Evolutionary conservation across 2,888 invertebrate genomes (phyloP).

Genomic region (Willowsia nigromaculata): DNA sequence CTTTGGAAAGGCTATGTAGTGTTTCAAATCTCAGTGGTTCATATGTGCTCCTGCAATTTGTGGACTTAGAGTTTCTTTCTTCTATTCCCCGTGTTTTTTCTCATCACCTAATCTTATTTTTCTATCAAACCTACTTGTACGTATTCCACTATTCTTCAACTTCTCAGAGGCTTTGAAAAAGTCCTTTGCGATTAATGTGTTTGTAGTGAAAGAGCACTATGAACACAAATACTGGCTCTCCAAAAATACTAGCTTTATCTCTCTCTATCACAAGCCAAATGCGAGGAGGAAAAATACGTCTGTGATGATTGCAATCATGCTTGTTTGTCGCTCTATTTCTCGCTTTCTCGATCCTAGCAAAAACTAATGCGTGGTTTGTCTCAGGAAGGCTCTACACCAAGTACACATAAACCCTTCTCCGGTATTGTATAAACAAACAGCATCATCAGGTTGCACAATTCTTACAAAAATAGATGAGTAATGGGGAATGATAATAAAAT

Average conservation of each 20-base stretch:
- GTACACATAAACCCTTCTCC: neutral
- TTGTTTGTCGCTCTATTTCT: too few species aligned
- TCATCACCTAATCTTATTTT: neutral
- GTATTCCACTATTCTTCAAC: neutral
- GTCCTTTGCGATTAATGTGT: neutral
- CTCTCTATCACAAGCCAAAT: too few species aligned
- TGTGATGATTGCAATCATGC: too few species aligned
- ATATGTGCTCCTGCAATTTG: neutral
- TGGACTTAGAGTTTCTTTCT: neutral
- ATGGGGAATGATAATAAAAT: too few species aligned
- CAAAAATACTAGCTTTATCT: neutral
- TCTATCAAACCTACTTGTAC: neutral
- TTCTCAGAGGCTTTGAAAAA: neutral
- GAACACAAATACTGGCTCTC: neutral
- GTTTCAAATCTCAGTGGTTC: neutral
- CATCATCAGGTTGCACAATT: neutral
- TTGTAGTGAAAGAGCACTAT: neutral
- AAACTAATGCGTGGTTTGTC: too few species aligned
- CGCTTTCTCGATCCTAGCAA: too few species aligned
- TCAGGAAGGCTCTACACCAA: too few species aligned
- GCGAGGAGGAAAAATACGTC: too few species aligned
- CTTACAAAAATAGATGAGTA: too few species aligned
- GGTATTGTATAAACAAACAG: neutral
- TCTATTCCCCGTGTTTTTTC: neutral
- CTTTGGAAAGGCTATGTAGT: neutral